Evolutionary conservation across 2,113 vertebrate species (phyloP).

Genomic region (Pygoscelis antarcticus): DNA sequence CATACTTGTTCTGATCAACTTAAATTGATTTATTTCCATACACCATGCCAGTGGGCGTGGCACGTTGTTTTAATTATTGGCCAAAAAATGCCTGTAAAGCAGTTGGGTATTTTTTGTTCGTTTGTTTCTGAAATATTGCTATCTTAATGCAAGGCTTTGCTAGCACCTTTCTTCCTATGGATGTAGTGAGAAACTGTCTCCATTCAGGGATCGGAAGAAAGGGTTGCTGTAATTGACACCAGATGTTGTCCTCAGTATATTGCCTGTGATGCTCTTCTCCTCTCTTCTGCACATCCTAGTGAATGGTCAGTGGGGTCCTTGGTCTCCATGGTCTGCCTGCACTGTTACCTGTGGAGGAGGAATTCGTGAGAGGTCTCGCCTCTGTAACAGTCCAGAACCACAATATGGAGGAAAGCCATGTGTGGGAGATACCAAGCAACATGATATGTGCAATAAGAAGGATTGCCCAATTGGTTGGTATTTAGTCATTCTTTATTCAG

Average conservation of each 20-base stretch:
- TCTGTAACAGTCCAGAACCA: conserved; percentile 91
- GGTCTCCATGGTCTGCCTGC: conserved; percentile 95
- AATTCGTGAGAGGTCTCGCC: conserved; percentile 81
- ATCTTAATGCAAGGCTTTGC: neutral
- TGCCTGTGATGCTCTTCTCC: neutral
- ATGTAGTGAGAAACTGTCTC: neutral
- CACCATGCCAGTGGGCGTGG: neutral
- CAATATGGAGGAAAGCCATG: conserved; percentile 87
- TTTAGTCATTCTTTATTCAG: neutral
- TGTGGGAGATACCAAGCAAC: conserved; percentile 80
- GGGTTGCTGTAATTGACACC: neutral
- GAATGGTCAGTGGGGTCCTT: conserved; percentile 93
- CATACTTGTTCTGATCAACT: neutral
- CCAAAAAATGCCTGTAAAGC: neutral
- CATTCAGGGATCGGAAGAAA: neutral
- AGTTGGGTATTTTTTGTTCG: neutral
- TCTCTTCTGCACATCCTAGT: conserved; percentile 71
- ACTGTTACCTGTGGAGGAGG: conserved; percentile 90
- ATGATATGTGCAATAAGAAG: conserved; percentile 86
- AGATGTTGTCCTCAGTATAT: neutral
- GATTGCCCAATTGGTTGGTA: conserved; percentile 88
- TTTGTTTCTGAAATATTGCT: neutral
- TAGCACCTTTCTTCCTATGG: neutral
- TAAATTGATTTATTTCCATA: neutral
- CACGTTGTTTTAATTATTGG: neutral